Percentiles rank a stretch among this genome's conserved stretches.
These are phyloP conservation scores for Trogon melanurus DNA, from an alignment of 2,113 vertebrate genomes.

Conservation along the genomic window DNA sequence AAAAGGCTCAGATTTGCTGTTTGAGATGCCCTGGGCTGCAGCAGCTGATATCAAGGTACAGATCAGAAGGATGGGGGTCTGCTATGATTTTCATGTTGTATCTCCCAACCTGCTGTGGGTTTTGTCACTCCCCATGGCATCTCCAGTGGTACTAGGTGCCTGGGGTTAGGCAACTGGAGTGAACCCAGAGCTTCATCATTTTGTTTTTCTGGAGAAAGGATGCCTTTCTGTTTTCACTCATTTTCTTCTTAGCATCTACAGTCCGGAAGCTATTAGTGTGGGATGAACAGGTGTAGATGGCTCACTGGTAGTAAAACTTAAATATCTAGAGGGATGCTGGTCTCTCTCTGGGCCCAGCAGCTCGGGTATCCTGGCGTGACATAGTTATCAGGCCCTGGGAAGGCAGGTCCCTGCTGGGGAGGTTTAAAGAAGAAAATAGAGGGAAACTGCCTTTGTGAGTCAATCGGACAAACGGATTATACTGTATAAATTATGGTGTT, in stretches of 20 bases:
- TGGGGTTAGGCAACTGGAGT: background rate
- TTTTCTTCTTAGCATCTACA: background rate
- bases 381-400: background rate
- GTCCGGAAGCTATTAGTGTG: background rate
- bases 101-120: rapidly evolving
- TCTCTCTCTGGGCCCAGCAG: background rate
- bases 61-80: background rate
- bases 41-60: background rate
- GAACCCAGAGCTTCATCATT: background rate
- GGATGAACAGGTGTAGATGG: background rate
- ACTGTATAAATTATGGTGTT: background rate
- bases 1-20: background rate
- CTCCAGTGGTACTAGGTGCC: background rate
- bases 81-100: rapidly evolving
- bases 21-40: background rate
- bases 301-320: background rate
- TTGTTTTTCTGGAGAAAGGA: background rate
- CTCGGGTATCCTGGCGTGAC: rapidly evolving
- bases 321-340: background rate
- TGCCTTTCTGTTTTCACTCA: background rate
- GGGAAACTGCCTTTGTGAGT: background rate
- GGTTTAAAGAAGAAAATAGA: background rate
- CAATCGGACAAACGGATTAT: too few species aligned
- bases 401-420: background rate
- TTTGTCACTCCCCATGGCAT: background rate